Percentiles rank a stretch among this genome's conserved stretches.
Conservation (phyloP, 2,888 invertebrate species). For the Beris chalybata region DNA sequence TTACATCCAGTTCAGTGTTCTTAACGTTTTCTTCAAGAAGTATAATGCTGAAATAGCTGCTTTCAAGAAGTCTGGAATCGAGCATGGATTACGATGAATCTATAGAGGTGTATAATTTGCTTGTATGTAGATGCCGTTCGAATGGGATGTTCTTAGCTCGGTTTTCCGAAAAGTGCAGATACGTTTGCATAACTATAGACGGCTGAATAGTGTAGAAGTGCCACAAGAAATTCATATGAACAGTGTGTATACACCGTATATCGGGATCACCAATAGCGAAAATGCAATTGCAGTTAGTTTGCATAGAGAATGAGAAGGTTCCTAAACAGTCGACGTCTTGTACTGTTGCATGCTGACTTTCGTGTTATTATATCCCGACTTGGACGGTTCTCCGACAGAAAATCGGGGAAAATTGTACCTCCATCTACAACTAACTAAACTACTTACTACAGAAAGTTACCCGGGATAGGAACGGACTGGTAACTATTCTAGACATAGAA, state of each 20-base stretch:
- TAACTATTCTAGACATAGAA: neutral
- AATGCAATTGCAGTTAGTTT: slow-evolving; percentile 17
- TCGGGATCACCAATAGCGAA: slow-evolving; percentile 9
- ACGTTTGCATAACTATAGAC: neutral
- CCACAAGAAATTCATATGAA: neutral
- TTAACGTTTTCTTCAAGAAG: slow-evolving; percentile 3
- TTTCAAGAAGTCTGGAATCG: neutral
- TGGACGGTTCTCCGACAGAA: slow-evolving; percentile 11
- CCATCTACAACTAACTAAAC: neutral
- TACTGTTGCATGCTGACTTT: slow-evolving; percentile 3
- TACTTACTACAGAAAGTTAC: neutral
- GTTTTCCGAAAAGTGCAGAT: neutral
- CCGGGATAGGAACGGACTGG: neutral
- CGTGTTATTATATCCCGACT: slow-evolving; percentile 10
- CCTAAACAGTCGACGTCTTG: neutral
- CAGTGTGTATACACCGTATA: neutral
- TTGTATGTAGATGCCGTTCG: neutral
- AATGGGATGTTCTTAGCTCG: neutral
- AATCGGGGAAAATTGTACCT: neutral
- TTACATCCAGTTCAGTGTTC: slow-evolving; percentile 25
- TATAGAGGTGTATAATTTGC: neutral
- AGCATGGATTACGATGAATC: neutral
- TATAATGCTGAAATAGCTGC: slow-evolving; percentile 1
- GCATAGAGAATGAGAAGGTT: slow-evolving; percentile 6
- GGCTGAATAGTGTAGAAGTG: neutral